Base-by-base conservation (phyloP, 2,888 invertebrate genomes). In the Iphiclides podalirius region DNA sequence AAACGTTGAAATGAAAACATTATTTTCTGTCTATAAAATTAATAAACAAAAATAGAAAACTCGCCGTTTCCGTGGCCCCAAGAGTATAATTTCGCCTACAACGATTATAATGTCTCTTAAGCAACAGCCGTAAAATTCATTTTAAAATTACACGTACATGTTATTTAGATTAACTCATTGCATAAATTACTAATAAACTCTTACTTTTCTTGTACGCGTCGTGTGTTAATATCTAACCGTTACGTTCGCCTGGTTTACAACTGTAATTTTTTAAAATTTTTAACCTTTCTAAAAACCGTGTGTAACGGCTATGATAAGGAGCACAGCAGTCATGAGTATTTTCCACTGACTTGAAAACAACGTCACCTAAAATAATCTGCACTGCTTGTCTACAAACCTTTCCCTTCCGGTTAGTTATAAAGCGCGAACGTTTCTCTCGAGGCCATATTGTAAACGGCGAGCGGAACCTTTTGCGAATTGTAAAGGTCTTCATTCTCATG, bases 11-110 rank as follows among this genome's bases (percentile, higher is more conserved):
- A n/a, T n/a, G n/a, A n/a, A n/a, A n/a, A n/a, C n/a, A n/a, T n/a
- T n/a, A n/a, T n/a, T n/a, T n/a, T n/a, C n/a, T n/a, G n/a, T n/a
- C n/a, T n/a, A n/a, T n/a, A n/a, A n/a, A n/a, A n/a, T n/a, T n/a
- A n/a, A n/a, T n/a, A n/a, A n/a, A n/a, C n/a, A n/a, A n/a, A n/a
- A n/a, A n/a, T n/a, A n/a, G n/a, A n/a, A n/a, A n/a, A n/a, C n/a
- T n/a, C 49, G 49, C 44, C 4, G 6, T 17, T 49, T 16, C 38
- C n/a, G 17, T 49, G 34, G 49, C 39, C 43, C 23, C 38, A 33
- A 12, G 2, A 9, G 20, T 20, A 15, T 42, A 17, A 37, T 37
- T 47, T 4, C 36, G 20, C 36, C 8, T 28, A 42, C 37, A 8
- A 33, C 15, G 28, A 41, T 43, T 49, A 39, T 44, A 16, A 39